phyloP scores from a whole-genome alignment of 2,888 invertebrate species.

The Drosophila incognita region DNA sequence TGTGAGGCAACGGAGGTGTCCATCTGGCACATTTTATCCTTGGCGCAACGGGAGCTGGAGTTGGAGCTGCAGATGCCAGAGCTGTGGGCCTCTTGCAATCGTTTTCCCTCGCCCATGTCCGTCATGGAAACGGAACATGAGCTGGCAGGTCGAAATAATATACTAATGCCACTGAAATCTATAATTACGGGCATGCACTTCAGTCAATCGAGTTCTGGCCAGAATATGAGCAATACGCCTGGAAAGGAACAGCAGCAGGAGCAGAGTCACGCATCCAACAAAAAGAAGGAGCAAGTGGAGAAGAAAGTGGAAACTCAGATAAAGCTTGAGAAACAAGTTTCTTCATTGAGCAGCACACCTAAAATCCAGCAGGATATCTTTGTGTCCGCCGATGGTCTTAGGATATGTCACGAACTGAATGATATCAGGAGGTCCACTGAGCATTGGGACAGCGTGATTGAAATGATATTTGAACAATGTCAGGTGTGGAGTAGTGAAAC shows the following conservation, averaged over 20 bases:
- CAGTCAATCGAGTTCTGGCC: not conserved
- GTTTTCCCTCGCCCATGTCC: constrained; percentile 66
- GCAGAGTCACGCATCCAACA: too few relatives aligned
- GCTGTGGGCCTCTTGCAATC: constrained; percentile 26
- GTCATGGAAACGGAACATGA: constrained; percentile 27
- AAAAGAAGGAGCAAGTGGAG: not conserved
- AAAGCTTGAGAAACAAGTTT: not conserved
- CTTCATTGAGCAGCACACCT: not conserved
- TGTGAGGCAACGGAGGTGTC: constrained; percentile 16
- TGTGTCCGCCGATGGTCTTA: constrained; percentile 3
- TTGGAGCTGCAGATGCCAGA: constrained; percentile 34
- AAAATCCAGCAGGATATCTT: not conserved
- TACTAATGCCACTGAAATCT: constrained; percentile 21
- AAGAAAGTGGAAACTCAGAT: not conserved
- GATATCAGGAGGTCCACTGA: constrained; percentile 12
- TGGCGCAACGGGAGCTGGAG: constrained; percentile 77
- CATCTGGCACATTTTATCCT: constrained; percentile 74
- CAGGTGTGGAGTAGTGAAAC: not conserved
- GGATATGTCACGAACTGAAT: constrained; percentile 15
- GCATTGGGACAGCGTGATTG: constrained; percentile 22
- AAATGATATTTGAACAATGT: constrained; percentile 2
- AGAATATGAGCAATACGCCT: too few relatives aligned
- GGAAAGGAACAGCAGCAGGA: not conserved
- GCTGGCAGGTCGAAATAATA: not conserved
- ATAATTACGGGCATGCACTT: constrained; percentile 21